Conservation (phyloP, 2,113 vertebrate species). For the Alexandromys fortis region DNA sequence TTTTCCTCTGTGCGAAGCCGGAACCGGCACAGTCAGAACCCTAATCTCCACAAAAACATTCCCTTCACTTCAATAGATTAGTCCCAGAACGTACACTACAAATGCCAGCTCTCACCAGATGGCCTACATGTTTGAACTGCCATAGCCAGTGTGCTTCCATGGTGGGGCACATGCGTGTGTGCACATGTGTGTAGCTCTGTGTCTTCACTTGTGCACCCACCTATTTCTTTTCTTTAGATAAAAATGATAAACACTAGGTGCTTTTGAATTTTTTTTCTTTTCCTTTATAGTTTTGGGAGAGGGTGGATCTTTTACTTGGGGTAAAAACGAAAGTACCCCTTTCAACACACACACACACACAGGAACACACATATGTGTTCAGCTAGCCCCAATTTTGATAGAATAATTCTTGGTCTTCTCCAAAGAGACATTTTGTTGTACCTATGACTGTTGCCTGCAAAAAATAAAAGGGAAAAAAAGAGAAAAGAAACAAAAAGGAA, state of each 20-base stretch:
- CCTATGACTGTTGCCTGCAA: slow-evolving; percentile 94
- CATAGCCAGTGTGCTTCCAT: slow-evolving; percentile 81
- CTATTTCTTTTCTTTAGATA: slow-evolving; percentile 83
- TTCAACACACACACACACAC: slow-evolving; percentile 50
- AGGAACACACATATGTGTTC: slow-evolving; percentile 56
- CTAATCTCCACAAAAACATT: slow-evolving; percentile 99
- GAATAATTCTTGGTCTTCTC: slow-evolving; percentile 88
- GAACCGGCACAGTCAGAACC: slow-evolving; percentile 99
- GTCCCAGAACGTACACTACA: slow-evolving; percentile 84
- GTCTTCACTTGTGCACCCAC: slow-evolving; percentile 65
- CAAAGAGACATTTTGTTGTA: slow-evolving; percentile 93
- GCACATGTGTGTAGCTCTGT: slow-evolving; percentile 23
- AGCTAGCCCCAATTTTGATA: slow-evolving; percentile 84
- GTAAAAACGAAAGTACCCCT: slow-evolving; percentile 76
- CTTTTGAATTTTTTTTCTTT: slow-evolving; percentile 83
- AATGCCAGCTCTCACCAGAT: slow-evolving; percentile 86
- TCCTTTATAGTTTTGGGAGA: slow-evolving; percentile 70
- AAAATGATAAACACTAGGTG: slow-evolving; percentile 86
- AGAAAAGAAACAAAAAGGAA: slow-evolving; percentile 80
- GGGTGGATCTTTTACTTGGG: slow-evolving; percentile 78
- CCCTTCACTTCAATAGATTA: slow-evolving; percentile 94
- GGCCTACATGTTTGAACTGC: slow-evolving; percentile 86
- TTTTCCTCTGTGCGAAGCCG: slow-evolving; percentile 99
- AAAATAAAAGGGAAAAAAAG: slow-evolving; percentile 70
- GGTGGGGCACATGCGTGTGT: slow-evolving; percentile 24